Evolutionary conservation across 2,113 vertebrate genomes (phyloP).

Genomic region (Phrynocephalus versicolor): DNA sequence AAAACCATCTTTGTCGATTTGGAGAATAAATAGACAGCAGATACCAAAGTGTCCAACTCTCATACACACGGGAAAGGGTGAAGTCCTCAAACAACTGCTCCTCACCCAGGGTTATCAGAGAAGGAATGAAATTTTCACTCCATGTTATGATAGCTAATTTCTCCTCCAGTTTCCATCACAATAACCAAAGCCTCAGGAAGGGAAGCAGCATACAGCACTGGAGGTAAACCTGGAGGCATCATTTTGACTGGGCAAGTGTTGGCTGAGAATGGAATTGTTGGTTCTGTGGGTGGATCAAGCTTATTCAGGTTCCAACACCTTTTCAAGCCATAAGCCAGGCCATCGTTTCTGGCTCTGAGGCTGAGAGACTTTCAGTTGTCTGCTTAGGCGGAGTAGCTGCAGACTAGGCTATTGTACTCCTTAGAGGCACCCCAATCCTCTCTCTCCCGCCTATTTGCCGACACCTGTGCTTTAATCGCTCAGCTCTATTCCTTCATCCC

Average conservation of each 20-base stretch:
- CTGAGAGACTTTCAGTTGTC: not conserved
- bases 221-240: not conserved
- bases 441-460: not conserved
- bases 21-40: too few species aligned
- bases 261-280: not conserved
- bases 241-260: not conserved
- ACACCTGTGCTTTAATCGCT: constrained; percentile 14
- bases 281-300: not conserved
- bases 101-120: not conserved
- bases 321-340: not conserved
- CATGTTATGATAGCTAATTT: too few species aligned
- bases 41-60: not conserved
- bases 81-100: not conserved
- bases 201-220: not conserved
- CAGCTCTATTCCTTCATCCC: not conserved
- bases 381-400: not conserved
- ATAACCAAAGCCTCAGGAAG: not conserved
- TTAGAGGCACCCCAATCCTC: not conserved
- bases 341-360: not conserved
- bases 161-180: not conserved
- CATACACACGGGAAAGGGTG: not conserved
- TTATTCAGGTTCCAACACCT: not conserved
- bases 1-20: not conserved
- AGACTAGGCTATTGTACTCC: not conserved
- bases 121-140: not conserved